Conservation (phyloP, 2,888 invertebrate genomes). For the Hetaerina titia region DNA sequence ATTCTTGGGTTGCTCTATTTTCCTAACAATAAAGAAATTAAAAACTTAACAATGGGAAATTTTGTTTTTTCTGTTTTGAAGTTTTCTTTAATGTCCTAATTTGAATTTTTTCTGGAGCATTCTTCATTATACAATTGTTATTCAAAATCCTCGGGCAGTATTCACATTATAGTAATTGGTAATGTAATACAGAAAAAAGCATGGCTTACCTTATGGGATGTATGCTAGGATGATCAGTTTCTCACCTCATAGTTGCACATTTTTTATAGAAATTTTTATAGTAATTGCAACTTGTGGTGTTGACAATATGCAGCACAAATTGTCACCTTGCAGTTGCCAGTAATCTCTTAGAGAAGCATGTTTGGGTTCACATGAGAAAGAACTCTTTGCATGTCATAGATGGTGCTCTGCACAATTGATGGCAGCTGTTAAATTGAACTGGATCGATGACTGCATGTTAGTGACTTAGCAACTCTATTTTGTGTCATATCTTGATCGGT, state of each 20-base stretch:
- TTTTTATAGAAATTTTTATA: not conserved
- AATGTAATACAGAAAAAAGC: not conserved
- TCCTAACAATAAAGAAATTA: slow-evolving; percentile 66
- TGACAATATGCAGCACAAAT: not conserved
- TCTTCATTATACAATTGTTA: not conserved
- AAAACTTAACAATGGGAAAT: slow-evolving; percentile 61
- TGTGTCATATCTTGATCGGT: not conserved
- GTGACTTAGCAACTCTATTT: slow-evolving; percentile 4
- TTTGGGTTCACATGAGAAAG: not conserved
- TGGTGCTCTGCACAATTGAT: not conserved
- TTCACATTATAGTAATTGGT: not conserved
- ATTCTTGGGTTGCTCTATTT: slow-evolving; percentile 60
- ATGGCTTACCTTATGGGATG: slow-evolving; percentile 27
- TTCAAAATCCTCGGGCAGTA: slow-evolving; percentile 10
- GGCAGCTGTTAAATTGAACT: not conserved
- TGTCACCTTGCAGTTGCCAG: slow-evolving; percentile 22
- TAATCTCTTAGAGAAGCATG: slow-evolving; percentile 33
- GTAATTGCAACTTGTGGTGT: slow-evolving; percentile 5
- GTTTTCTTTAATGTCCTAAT: slow-evolving; percentile 24
- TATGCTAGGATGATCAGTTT: not conserved
- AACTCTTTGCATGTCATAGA: slow-evolving; percentile 38
- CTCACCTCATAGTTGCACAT: not conserved
- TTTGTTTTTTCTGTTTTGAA: slow-evolving; percentile 50
- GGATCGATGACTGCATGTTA: slow-evolving; percentile 59
- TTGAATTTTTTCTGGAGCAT: slow-evolving; percentile 8